Percentiles rank a stretch among this genome's conserved stretches.
Evolutionary conservation across 2,113 vertebrate genomes (phyloP).

Genomic region (Vireo altiloquus): DNA sequence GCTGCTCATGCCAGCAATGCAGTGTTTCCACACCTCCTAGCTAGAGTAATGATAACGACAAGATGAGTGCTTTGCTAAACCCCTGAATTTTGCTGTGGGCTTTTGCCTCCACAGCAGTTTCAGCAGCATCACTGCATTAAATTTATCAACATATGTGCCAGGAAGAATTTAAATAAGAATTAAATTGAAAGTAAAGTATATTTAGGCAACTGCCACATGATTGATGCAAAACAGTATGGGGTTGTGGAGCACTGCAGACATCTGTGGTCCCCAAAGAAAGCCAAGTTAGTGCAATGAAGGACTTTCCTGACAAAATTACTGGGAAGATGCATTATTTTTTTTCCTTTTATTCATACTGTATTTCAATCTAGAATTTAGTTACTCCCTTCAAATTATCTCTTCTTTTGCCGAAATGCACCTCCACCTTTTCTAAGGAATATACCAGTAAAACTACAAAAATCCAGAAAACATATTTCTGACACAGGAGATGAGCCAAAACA

Average conservation of each 20-base stretch:
- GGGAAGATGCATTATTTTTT: neutral
- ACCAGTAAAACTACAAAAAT: neutral
- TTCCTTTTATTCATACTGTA: neutral
- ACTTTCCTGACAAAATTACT: neutral
- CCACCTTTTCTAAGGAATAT: neutral
- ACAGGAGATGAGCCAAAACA: neutral
- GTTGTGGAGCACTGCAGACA: neutral
- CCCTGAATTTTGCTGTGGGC: neutral
- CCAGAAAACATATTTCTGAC: neutral
- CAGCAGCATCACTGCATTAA: neutral
- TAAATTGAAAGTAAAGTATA: neutral
- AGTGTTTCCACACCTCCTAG: neutral
- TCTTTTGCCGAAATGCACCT: neutral
- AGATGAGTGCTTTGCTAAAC: neutral
- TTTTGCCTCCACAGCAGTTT: neutral
- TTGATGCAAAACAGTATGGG: neutral
- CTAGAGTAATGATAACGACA: neutral
- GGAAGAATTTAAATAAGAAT: neutral
- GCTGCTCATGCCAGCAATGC: rapidly evolving
- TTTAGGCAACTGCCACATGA: neutral
- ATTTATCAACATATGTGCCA: rapidly evolving
- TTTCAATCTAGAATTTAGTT: neutral
- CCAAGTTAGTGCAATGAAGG: neutral
- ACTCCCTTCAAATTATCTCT: neutral
- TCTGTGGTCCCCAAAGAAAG: neutral